These are phyloP conservation scores for Perdita meconis DNA, from an alignment of 2,888 invertebrate species.

Conservation along the genomic window DNA sequence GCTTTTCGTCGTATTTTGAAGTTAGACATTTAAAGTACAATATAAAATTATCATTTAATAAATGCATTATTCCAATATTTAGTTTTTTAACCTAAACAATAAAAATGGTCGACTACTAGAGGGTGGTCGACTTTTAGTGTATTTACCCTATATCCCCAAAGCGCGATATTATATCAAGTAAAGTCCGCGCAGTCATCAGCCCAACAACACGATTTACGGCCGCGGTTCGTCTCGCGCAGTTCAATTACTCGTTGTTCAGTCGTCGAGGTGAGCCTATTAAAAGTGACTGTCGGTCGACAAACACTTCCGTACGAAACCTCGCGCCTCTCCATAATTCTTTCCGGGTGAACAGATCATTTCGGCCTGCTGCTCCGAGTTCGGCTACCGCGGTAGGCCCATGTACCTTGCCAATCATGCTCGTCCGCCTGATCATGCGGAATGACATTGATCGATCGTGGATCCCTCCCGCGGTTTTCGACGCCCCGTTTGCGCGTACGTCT, in stretches of 20 bases:
- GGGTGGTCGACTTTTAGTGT: too few relatives aligned
- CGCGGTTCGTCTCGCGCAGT: not conserved
- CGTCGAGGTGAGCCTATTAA: slow-evolving; percentile 14
- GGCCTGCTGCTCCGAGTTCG: not conserved
- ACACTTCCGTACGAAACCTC: slow-evolving; percentile 30
- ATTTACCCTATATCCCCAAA: too few relatives aligned
- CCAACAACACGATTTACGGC: slow-evolving; percentile 17
- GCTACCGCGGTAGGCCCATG: slow-evolving; percentile 6
- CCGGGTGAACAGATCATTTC: slow-evolving; percentile 32
- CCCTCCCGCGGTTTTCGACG: slow-evolving; percentile 29
- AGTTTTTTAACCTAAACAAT: too few relatives aligned
- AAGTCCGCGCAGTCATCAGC: too few relatives aligned
- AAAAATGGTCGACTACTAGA: too few relatives aligned
- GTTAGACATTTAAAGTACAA: too few relatives aligned
- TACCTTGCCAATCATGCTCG: slow-evolving; percentile 24
- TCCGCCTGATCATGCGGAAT: slow-evolving; percentile 27
- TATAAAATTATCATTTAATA: too few relatives aligned
- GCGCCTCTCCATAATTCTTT: slow-evolving; percentile 9
- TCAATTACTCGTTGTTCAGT: not conserved
- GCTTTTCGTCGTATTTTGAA: too few relatives aligned
- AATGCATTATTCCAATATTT: too few relatives aligned
- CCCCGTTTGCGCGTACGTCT: slow-evolving; percentile 18
- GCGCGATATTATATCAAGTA: too few relatives aligned
- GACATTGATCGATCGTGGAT: slow-evolving; percentile 52
- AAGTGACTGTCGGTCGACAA: slow-evolving; percentile 2